These are phyloP conservation scores for Hycleus cichorii DNA, from an alignment of 1,140 invertebrate species.

Conservation along the genomic window DNA sequence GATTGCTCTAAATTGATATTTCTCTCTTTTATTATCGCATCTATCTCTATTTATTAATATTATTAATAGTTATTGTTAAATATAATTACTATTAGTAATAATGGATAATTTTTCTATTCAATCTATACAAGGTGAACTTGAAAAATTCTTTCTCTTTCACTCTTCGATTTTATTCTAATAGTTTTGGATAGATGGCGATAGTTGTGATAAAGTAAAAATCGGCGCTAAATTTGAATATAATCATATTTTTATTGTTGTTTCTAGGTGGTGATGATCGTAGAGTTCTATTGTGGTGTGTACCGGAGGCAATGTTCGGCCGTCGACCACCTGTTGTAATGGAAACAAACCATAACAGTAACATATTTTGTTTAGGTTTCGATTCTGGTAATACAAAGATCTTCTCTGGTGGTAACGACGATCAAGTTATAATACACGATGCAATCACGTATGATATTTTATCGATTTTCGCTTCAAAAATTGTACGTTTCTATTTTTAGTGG, in stretches of 20 bases:
- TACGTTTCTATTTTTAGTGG: constrained; percentile 45
- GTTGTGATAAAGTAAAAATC: no score
- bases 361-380: constrained; percentile 86
- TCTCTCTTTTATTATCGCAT: no score
- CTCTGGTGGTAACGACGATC: constrained; percentile 91
- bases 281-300: constrained; percentile 82
- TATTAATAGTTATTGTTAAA: no score
- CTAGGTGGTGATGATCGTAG: constrained; percentile 85
- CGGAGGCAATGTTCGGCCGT: constrained; percentile 60
- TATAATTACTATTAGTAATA: no score
- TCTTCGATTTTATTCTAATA: no score
- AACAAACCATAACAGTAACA: constrained; percentile 82
- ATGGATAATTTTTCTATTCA: no score
- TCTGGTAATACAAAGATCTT: constrained; percentile 71
- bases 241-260: constrained; percentile 22
- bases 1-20: no score
- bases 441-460: constrained; percentile 53
- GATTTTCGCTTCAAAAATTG: not conserved
- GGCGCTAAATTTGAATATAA: not conserved
- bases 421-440: constrained; percentile 82
- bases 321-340: constrained; percentile 65
- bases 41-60: no score
- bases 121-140: no score
- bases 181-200: no score
- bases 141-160: no score